Percentiles rank a stretch among this genome's conserved stretches.
Evolutionary conservation across 2,113 vertebrate species (phyloP).

Genomic region (Girardinichthys multiradiatus): DNA sequence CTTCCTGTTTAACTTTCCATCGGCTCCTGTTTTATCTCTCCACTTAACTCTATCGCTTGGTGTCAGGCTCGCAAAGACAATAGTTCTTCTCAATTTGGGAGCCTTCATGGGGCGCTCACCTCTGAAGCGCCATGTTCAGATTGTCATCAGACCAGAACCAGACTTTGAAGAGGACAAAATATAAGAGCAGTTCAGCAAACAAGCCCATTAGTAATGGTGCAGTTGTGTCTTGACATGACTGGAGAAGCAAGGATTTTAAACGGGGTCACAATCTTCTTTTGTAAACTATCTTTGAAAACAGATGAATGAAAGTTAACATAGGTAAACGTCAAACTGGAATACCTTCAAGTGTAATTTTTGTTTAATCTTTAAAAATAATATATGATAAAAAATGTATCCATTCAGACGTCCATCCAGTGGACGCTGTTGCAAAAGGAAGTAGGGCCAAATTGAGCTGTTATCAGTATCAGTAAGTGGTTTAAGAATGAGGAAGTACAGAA

Average conservation of each 20-base stretch:
- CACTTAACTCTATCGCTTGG: slow-evolving; percentile 69
- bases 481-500: too few relatives aligned
- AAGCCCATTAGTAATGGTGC: slow-evolving; percentile 46
- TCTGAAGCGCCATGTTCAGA: slow-evolving; percentile 56
- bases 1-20: slow-evolving; percentile 76
- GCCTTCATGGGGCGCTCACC: slow-evolving; percentile 23
- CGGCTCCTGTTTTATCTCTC: slow-evolving; percentile 70
- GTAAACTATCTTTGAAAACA: not conserved
- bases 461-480: too few relatives aligned
- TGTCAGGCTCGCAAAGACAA: slow-evolving; percentile 69
- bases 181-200: slow-evolving; percentile 54
- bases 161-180: slow-evolving; percentile 61
- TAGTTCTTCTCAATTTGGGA: slow-evolving; percentile 49
- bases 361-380: not conserved
- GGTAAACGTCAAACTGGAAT: not conserved
- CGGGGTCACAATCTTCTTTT: slow-evolving; percentile 15
- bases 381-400: slow-evolving; percentile 2
- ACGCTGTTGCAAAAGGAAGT: too few relatives aligned
- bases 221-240: slow-evolving; percentile 47
- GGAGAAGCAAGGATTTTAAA: slow-evolving; percentile 35
- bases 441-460: too few relatives aligned
- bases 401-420: too few relatives aligned
- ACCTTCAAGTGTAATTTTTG: not conserved
- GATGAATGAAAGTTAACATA: slow-evolving; percentile 4
- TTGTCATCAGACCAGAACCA: slow-evolving; percentile 67